Evolutionary conservation across 2,888 invertebrate genomes (phyloP).

Genomic region (Stenodema calcarata): DNA sequence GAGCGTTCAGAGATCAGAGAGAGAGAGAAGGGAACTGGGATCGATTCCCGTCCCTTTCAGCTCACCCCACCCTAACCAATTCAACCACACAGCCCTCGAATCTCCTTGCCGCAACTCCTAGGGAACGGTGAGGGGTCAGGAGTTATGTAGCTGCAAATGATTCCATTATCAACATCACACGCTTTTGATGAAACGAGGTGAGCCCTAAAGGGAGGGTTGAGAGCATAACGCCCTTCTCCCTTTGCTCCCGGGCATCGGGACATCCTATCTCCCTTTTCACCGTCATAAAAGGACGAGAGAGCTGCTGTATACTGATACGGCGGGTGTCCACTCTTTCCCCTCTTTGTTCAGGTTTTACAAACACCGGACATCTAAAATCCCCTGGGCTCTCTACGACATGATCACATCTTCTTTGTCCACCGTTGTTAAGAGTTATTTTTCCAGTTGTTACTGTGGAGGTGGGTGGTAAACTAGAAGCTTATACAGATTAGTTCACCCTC

Average conservation of each 20-base stretch:
- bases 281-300: not conserved
- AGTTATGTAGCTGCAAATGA: conserved; percentile 42
- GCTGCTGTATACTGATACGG: not conserved
- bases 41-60: conserved; percentile 8
- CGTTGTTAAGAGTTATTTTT: no score
- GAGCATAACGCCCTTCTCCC: not conserved
- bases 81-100: not conserved
- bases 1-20: not conserved
- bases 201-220: not conserved
- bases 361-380: not conserved
- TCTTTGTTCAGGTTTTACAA: not conserved
- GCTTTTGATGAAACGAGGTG: conserved; percentile 11
- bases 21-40: not conserved
- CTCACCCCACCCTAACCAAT: not conserved
- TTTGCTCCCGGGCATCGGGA: not conserved
- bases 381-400: no score
- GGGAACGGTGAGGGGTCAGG: not conserved
- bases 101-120: not conserved
- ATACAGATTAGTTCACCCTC: no score
- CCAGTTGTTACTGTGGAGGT: no score
- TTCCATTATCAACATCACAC: conserved; percentile 40
- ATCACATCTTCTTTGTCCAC: no score
- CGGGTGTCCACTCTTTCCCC: not conserved
- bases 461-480: no score
- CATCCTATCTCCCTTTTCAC: not conserved